phyloP scores from a whole-genome alignment of 1,140 invertebrate species.

The Euglossa dilemma region DNA sequence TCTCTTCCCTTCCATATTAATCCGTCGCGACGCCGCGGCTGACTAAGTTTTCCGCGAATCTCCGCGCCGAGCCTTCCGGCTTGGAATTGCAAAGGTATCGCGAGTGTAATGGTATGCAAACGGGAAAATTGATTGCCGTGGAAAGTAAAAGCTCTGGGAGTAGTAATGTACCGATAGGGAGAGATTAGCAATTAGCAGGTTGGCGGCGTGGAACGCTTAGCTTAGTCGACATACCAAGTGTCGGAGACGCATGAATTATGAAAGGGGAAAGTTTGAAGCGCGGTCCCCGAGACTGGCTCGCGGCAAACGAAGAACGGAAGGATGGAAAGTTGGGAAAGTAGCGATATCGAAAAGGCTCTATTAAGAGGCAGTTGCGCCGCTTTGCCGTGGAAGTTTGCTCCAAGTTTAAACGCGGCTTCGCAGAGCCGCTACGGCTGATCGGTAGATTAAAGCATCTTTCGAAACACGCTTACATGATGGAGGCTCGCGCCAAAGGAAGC shows the following conservation, averaged over 20 bases:
- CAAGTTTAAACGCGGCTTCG: constrained; percentile 49
- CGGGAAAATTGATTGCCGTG: background rate
- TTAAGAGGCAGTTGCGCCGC: constrained; percentile 51
- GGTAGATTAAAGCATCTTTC: constrained; percentile 55
- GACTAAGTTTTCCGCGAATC: background rate
- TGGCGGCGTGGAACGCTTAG: background rate
- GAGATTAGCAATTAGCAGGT: background rate
- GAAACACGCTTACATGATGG: constrained; percentile 42
- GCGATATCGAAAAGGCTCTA: constrained; percentile 46
- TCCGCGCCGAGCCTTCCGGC: too few relatives aligned
- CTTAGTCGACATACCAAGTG: background rate
- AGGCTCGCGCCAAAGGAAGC: background rate
- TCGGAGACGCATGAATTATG: constrained; percentile 10
- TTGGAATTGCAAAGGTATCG: background rate
- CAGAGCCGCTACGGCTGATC: constrained; percentile 45
- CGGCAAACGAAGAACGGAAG: constrained; percentile 11
- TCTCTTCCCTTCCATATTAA: too few relatives aligned
- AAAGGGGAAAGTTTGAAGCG: constrained; percentile 7
- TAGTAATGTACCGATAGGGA: background rate
- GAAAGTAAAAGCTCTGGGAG: background rate
- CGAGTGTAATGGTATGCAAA: background rate
- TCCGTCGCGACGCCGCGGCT: too few relatives aligned
- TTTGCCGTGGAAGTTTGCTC: constrained; percentile 29
- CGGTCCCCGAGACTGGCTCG: too few relatives aligned
- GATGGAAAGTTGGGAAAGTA: constrained; percentile 42